phyloP scores from a whole-genome alignment of 1,140 invertebrate genomes.

The Elysia chlorotica region DNA sequence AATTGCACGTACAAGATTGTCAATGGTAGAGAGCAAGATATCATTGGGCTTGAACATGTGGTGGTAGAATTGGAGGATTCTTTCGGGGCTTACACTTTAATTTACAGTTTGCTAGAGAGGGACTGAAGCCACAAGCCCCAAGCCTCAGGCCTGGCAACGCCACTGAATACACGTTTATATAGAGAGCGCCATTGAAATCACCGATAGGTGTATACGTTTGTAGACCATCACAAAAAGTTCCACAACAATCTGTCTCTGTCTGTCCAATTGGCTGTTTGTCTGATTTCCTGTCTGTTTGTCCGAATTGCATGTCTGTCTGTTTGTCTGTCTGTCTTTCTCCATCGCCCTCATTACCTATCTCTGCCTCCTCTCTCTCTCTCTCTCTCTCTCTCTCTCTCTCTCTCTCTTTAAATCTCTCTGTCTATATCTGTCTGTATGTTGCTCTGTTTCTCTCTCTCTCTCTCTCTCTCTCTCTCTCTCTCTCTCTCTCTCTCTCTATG shows the following conservation, averaged over 20 bases:
- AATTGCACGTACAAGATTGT: no score
- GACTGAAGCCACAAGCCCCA: no score
- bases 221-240: neutral
- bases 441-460: neutral
- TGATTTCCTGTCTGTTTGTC: neutral
- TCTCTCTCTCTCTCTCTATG: neutral
- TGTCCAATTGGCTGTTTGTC: neutral
- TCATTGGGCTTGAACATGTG: no score
- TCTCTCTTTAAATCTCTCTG: neutral
- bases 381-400: neutral
- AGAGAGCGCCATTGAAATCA: no score
- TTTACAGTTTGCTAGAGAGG: no score
- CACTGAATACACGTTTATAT: no score
- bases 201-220: neutral
- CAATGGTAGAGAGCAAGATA: no score
- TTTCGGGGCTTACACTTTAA: no score
- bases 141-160: no score
- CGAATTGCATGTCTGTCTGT: neutral
- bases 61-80: no score
- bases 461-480: neutral
- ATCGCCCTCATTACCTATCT: neutral
- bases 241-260: neutral
- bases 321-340: neutral
- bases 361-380: neutral
- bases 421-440: slow-evolving; percentile 5